phyloP scores from a whole-genome alignment of 2,113 vertebrate genomes.

The Hydrochoerus hydrochaeris region DNA sequence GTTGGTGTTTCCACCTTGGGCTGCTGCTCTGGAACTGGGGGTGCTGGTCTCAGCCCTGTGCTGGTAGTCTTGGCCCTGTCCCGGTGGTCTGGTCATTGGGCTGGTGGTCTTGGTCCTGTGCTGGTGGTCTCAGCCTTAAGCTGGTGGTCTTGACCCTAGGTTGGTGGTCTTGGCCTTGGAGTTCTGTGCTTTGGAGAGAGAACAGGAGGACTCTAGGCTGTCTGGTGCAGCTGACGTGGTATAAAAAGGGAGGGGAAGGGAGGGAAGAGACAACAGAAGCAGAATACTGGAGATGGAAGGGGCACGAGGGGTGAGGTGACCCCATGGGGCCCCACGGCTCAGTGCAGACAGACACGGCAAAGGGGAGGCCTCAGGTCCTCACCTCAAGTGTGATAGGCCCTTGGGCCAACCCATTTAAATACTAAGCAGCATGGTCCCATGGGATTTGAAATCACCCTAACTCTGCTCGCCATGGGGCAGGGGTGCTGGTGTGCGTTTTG shows the following conservation, averaged over 20 bases:
- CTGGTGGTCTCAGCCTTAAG: neutral
- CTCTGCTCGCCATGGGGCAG: neutral
- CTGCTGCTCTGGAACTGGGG: neutral
- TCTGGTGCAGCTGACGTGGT: neutral
- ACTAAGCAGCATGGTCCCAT: neutral
- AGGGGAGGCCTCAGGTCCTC: neutral
- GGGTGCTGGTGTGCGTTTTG: neutral
- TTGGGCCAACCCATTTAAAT: neutral
- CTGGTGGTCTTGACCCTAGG: neutral
- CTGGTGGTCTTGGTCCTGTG: neutral
- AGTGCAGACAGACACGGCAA: neutral
- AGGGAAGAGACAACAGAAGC: neutral
- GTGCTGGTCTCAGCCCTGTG: too few relatives aligned
- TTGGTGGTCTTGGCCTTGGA: neutral
- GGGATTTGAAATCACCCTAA: neutral
- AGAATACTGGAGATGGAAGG: neutral
- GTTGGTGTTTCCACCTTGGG: too few relatives aligned
- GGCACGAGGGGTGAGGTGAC: neutral
- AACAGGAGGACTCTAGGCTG: neutral
- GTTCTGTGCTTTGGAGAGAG: too few relatives aligned
- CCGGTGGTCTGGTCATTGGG: too few relatives aligned
- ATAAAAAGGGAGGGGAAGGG: neutral
- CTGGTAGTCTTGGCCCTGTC: neutral
- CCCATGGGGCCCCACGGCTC: neutral
- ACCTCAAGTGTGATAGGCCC: neutral